A percentile compares a stretch with the other conserved stretches of the same genome.
These are phyloP conservation scores for Ceramica pisi DNA, from an alignment of 2,888 invertebrate species.

Conservation along the genomic window DNA sequence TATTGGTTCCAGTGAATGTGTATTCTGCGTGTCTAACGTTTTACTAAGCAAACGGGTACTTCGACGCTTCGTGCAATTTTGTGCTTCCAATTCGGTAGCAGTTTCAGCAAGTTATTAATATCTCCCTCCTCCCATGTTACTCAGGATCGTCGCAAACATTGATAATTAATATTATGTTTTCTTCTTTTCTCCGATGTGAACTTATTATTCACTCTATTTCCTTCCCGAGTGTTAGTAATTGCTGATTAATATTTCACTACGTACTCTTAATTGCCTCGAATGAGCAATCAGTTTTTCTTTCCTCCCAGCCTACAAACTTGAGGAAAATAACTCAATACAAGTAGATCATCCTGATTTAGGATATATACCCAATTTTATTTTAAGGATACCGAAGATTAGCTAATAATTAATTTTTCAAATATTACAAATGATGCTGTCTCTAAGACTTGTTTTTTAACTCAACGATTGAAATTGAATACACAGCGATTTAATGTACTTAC, in stretches of 20 bases:
- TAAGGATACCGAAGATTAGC: background rate
- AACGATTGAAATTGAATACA: background rate
- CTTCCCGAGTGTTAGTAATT: background rate
- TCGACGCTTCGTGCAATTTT: background rate
- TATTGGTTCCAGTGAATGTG: conserved; percentile 2
- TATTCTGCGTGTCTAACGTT: background rate
- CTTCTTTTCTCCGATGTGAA: too few species aligned
- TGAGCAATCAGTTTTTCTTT: background rate
- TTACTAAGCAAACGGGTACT: background rate
- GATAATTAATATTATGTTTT: too few species aligned
- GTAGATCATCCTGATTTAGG: background rate
- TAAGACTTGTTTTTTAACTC: background rate
- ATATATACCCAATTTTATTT: conserved; percentile 1
- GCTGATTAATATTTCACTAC: background rate
- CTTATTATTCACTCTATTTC: too few species aligned
- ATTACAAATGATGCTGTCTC: background rate
- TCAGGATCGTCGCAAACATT: too few species aligned
- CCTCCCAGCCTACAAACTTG: background rate
- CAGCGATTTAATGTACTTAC: background rate
- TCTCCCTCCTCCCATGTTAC: too few species aligned
- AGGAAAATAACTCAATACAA: conserved; percentile 1
- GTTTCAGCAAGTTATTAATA: background rate
- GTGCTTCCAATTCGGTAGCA: too few species aligned
- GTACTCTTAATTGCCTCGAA: background rate
- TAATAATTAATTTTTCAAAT: background rate